Evolutionary conservation across 2,888 invertebrate genomes (phyloP), one percentile per base, ranked within the genome.

Genomic region (Caenorhabditis plicata): DNA sequence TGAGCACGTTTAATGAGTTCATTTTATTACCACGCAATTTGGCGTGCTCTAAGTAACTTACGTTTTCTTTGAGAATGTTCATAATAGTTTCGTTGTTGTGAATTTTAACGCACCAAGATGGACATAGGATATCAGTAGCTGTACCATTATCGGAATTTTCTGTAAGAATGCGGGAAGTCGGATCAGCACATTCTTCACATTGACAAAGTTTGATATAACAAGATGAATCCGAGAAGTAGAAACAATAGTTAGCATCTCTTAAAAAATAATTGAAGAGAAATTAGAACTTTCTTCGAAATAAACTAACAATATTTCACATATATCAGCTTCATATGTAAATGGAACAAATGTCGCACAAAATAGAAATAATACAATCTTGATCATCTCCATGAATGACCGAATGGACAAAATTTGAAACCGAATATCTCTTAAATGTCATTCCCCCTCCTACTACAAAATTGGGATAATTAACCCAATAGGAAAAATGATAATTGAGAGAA

Each of bases 161-260:
- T 9, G 49, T 2, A 20, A 31, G 29, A 19, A 29, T 43, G 31
- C 27, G 33, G n/a, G 26, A 26, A 2, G 45, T 22, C 3, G 46
- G 23, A 17, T 31, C 36, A n/a, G 39, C 29, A 9, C 52, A 54
- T 3, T 48, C 60, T 13, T 55, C 50, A 40, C 65, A 66, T 26
- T 62, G 42, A 40, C 65, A 66, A 0, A 66, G 42, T 9, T 58
- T 54, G 25, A 58, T 51, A 42, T 66, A 62, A 36, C 65, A 66
- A 0, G 51, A 32, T 1, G 65, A 54, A 15, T 66, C 56, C 20
- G 58, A 58, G 39, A 66, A 66, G 45, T 56, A 66, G 51, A 60
- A 63, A 36, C 66, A 66, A 40, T 56, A 66, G 55, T 66, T 62
- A 26, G 57, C 51, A 43, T 62, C 58, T 31, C 65, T 66, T 41